Conservation (phyloP, 2,888 invertebrate genomes). For the Hecatera dysodea region DNA sequence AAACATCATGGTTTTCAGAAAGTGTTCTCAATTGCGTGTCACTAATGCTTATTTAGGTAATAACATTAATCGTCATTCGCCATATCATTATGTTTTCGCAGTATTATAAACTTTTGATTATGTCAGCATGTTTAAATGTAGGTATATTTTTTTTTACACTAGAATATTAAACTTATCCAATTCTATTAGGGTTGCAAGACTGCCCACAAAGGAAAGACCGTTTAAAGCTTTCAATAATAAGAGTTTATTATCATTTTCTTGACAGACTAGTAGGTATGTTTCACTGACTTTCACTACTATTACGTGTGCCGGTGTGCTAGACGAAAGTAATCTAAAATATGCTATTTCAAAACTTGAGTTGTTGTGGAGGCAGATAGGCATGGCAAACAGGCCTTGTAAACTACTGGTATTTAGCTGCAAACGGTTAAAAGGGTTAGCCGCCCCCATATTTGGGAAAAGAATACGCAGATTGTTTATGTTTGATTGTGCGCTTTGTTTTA, state of each 20-base stretch:
- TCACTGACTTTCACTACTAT: too few species aligned
- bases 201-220: too few species aligned
- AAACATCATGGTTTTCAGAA: neutral
- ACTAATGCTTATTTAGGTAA: conserved; percentile 4
- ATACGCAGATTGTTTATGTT: too few species aligned
- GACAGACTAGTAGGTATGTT: too few species aligned
- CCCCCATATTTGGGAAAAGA: too few species aligned
- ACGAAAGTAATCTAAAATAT: neutral
- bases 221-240: too few species aligned
- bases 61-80: neutral
- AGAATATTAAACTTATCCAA: neutral
- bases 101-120: conserved; percentile 22
- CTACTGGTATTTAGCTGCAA: neutral
- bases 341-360: neutral
- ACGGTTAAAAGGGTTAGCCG: neutral
- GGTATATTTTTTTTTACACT: too few species aligned
- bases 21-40: conserved; percentile 17
- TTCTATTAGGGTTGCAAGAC: too few species aligned
- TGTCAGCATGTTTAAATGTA: neutral
- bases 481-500: too few species aligned
- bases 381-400: neutral
- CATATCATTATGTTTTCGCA: conserved; percentile 4
- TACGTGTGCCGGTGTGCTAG: too few species aligned
- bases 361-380: neutral
- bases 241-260: too few species aligned